A percentile compares a stretch with the other conserved stretches of the same genome.
Evolutionary conservation across 2,797 vertebrate species (phyloP).

Genomic region (Crocodylus rhombifer): DNA sequence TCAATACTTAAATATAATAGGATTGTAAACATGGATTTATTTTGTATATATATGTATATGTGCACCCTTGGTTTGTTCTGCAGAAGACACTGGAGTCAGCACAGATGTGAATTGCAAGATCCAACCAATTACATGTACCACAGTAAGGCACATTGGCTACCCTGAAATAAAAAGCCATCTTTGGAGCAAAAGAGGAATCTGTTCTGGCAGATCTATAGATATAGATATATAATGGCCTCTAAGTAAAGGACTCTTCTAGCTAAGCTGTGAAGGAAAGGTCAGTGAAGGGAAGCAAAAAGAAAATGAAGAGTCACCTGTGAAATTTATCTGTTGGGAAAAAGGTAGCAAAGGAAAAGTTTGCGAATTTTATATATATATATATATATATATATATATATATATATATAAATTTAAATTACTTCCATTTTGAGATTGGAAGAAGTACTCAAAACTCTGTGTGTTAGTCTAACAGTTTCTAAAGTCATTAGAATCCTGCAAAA

Average conservation of each 20-base stretch:
- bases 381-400: no score
- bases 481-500: not conserved
- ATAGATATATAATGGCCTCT: not conserved
- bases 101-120: not conserved
- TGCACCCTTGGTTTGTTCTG: not conserved
- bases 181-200: not conserved
- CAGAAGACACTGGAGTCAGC: not conserved
- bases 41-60: not conserved
- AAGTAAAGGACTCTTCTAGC: not conserved
- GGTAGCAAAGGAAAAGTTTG: not conserved
- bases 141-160: not conserved
- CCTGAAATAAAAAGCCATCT: not conserved
- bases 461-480: not conserved
- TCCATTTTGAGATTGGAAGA: not conserved
- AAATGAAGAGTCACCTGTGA: not conserved
- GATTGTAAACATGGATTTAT: not conserved
- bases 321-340: not conserved
- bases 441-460: not conserved
- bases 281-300: not conserved
- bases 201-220: not conserved
- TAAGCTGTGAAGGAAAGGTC: not conserved
- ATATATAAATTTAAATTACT: not conserved
- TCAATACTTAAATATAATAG: accelerated
- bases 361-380: no score
- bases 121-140: not conserved